phyloP scores from a whole-genome alignment of 2,113 vertebrate genomes.

The Myxocyprinus asiaticus region DNA sequence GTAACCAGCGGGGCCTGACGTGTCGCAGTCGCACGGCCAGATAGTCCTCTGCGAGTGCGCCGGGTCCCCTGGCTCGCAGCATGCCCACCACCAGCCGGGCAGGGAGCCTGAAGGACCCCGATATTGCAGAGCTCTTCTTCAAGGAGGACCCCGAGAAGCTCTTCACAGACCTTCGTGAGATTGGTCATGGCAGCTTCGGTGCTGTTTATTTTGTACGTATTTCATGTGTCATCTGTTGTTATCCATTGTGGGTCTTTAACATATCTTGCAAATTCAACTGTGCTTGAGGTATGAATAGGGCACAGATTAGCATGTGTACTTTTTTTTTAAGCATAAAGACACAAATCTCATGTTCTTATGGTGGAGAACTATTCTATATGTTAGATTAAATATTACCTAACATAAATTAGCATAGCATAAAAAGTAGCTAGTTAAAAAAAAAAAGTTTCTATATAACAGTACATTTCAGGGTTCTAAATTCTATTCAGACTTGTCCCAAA shows the following conservation, averaged over 20 bases:
- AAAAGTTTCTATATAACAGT: too few relatives aligned
- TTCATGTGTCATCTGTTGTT: not conserved
- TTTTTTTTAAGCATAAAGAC: too few relatives aligned
- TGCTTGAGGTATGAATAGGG: too few relatives aligned
- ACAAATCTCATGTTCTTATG: too few relatives aligned
- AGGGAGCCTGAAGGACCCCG: constrained; percentile 97
- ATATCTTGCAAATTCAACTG: not conserved
- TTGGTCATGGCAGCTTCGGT: constrained; percentile 99
- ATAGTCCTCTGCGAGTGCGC: constrained; percentile 85
- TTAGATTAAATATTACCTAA: too few relatives aligned
- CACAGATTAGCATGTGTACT: too few relatives aligned
- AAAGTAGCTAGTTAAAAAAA: too few relatives aligned
- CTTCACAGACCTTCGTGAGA: constrained; percentile 96
- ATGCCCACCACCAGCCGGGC: constrained; percentile 97
- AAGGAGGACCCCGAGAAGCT: constrained; percentile 99
- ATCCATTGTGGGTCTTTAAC: too few relatives aligned
- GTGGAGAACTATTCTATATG: too few relatives aligned
- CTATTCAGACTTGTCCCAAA: too few relatives aligned
- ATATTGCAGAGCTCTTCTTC: constrained; percentile 97
- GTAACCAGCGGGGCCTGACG: constrained; percentile 81
- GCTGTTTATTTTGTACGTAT: constrained; percentile 96
- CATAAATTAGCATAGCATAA: too few relatives aligned
- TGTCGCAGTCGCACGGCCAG: constrained; percentile 87
- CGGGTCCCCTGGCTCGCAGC: constrained; percentile 70
- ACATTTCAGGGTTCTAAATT: too few relatives aligned